Base-by-base conservation (phyloP, 2,797 vertebrate species). In the Malacoraja senta region DNA sequence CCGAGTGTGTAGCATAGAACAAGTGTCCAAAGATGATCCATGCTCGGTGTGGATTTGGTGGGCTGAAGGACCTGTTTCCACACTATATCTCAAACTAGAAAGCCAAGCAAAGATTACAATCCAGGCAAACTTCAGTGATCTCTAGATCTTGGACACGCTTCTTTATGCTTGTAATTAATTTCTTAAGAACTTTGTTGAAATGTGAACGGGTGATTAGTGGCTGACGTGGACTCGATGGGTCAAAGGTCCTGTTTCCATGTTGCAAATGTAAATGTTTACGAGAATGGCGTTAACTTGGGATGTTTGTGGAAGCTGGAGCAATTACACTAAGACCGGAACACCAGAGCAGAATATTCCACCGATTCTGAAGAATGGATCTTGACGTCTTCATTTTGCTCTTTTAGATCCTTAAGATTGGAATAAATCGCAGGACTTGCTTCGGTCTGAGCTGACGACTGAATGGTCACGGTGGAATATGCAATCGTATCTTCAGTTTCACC, bases 321-420 rank as follows among this genome's bases (percentile, higher is more conserved):
- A 35, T 71, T 13, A 2, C 65, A 38, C 19, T 91, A 74, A 21
- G 90, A 44, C 53, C 3, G 4, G 35, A 91, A 91, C 6, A 17
- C 0, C 21, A 91, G 3, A 3, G 38, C 7, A 15, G 71, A 74
- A 58, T 92, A 76, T 58, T 92, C 71, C 26, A 74, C 71, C 29
- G 90, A 58, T 92, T 92, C 90, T n/a, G 90, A 76, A 19, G 84
- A 65, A 88, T 35, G 65, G 84, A 68, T 21, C 17, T 35, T 32
- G 84, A 88, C 21, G 8, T 19, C n/a, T 10, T 7, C 17, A 0
- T 35, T 35, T 88, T 88, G 61, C 15, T 21, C 1, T 35, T 88
- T 32, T 24, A 44, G 10, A 72, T 74, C 68, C 68, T 72, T 76
- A 24, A 76, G 13, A n/a, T 76, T 92, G 71, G 90, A 35, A 26